Evolutionary conservation across 2,797 vertebrate genomes (phyloP).

Genomic region (Lophotriccus pileatus): DNA sequence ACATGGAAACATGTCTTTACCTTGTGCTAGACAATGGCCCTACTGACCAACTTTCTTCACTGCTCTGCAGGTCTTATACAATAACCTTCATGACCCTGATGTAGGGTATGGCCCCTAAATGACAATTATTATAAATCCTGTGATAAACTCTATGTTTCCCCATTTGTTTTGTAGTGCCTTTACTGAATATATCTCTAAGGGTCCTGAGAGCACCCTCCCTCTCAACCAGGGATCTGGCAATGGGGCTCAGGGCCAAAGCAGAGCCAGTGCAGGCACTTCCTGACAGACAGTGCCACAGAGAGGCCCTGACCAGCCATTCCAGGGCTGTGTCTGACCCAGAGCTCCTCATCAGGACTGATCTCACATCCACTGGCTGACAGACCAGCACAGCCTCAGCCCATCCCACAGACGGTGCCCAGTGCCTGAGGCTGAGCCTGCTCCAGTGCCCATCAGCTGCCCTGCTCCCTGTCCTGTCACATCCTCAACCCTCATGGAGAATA

Average conservation of each 20-base stretch:
- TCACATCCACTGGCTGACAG: not conserved
- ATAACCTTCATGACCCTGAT: not conserved
- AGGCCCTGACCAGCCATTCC: not conserved
- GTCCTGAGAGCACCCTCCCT: not conserved
- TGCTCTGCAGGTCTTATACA: not conserved
- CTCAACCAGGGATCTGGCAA: not conserved
- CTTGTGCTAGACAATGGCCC: not conserved
- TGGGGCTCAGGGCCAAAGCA: not conserved
- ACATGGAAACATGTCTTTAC: not conserved
- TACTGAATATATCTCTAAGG: not conserved
- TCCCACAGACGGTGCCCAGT: not conserved
- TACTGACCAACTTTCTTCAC: not conserved
- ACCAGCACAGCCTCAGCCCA: fast-evolving
- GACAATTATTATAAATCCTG: not conserved
- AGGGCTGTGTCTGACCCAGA: not conserved
- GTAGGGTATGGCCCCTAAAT: not conserved
- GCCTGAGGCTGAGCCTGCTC: not conserved
- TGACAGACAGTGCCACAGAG: not conserved
- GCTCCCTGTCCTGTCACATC: not conserved
- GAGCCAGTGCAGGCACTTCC: not conserved
- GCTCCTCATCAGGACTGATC: not conserved
- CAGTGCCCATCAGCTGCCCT: not conserved
- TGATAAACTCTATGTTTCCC: not conserved
- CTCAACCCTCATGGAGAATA: too few species aligned
- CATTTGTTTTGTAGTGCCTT: not conserved